phyloP scores from a whole-genome alignment of 2,888 invertebrate species.

The Folsomia manolachei region DNA sequence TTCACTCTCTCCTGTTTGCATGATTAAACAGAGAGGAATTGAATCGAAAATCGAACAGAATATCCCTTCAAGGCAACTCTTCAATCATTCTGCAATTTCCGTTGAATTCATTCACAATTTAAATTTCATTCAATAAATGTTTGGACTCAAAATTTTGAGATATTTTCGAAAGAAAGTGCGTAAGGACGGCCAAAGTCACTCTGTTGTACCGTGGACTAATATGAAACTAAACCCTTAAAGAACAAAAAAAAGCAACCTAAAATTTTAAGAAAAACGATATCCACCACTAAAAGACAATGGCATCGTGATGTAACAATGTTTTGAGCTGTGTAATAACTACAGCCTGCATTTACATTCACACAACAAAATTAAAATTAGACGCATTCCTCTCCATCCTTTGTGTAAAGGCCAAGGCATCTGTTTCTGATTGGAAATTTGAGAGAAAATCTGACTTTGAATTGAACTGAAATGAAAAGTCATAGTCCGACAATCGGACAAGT shows the following conservation, averaged over 20 bases:
- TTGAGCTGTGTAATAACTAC: background rate
- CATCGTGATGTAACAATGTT: background rate
- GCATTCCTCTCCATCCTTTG: background rate
- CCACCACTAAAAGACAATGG: background rate
- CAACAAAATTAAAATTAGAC: background rate
- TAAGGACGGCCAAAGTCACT: background rate
- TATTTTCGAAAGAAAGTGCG: background rate
- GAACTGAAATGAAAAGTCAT: background rate
- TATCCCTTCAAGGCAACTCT: background rate
- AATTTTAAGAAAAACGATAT: too few relatives aligned
- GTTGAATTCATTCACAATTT: background rate
- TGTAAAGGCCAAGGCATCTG: background rate
- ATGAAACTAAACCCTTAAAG: too few relatives aligned
- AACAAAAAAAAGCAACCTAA: too few relatives aligned
- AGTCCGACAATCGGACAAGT: constrained; percentile 6
- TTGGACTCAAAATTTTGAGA: background rate
- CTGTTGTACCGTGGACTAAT: too few relatives aligned
- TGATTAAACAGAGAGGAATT: background rate
- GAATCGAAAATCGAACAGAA: too few relatives aligned
- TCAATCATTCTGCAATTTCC: constrained; percentile 13
- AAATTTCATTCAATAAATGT: background rate
- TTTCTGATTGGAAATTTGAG: constrained; percentile 1
- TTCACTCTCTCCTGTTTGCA: background rate
- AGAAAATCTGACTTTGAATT: background rate
- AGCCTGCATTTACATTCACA: background rate